phyloP scores from a whole-genome alignment of 2,113 vertebrate species.

The Calonectris borealis region DNA sequence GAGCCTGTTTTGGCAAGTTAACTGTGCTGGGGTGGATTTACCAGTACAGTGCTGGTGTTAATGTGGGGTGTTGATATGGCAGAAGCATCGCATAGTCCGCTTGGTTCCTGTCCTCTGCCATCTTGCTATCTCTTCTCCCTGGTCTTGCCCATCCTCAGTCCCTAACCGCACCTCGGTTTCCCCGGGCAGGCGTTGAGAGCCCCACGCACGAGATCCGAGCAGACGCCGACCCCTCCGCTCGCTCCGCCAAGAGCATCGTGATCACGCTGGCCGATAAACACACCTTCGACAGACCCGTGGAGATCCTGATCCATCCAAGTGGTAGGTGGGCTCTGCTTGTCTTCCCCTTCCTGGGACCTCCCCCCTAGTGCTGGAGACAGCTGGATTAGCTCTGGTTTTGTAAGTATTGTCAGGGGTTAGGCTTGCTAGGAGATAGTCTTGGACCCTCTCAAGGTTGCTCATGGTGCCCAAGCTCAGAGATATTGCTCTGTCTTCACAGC shows the following conservation, averaged over 20 bases:
- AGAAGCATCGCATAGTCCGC: fast-evolving
- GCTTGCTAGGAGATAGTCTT: not conserved
- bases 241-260: slow-evolving; percentile 86
- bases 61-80: fast-evolving
- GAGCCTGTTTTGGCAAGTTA: not conserved
- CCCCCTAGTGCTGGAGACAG: not conserved
- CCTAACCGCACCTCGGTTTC: not conserved
- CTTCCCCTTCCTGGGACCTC: not conserved
- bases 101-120: not conserved
- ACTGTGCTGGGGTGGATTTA: not conserved
- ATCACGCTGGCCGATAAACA: slow-evolving; percentile 93
- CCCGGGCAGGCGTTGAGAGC: slow-evolving; percentile 88
- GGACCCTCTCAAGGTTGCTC: not conserved
- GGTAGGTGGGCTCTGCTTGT: slow-evolving; percentile 73
- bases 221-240: slow-evolving; percentile 86
- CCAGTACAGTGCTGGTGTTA: not conserved
- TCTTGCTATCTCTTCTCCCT: not conserved
- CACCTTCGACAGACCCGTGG: slow-evolving; percentile 91
- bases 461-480: not conserved
- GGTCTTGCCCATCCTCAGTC: not conserved
- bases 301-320: slow-evolving; percentile 92
- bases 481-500: not conserved
- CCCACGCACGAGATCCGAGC: slow-evolving; percentile 93
- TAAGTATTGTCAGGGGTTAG: not conserved
- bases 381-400: not conserved